A percentile compares a stretch with the other conserved stretches of the same genome.
These are phyloP conservation scores for Eudemis profundana DNA, from an alignment of 2,888 invertebrate species.

Conservation along the genomic window DNA sequence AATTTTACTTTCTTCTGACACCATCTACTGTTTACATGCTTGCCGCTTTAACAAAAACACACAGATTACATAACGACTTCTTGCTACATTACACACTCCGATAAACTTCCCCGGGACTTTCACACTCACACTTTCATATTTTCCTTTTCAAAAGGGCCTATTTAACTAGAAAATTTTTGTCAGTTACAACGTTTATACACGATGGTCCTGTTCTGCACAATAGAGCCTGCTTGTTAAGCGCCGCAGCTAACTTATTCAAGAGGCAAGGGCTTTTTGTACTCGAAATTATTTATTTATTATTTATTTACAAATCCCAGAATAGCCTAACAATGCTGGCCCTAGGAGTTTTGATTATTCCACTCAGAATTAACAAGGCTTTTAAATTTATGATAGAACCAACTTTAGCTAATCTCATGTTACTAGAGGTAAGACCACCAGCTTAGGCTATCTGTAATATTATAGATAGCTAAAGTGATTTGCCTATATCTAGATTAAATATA, in stretches of 20 bases:
- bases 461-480: no score
- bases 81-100: slow-evolving; percentile 1
- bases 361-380: not conserved
- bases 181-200: not conserved
- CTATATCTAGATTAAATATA: no score
- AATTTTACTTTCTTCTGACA: no score
- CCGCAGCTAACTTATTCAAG: slow-evolving; percentile 49
- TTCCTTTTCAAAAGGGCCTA: not conserved
- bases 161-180: not conserved
- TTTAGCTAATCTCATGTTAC: no score
- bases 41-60: not conserved
- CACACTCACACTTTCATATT: not conserved
- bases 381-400: no score
- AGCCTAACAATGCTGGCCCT: slow-evolving; percentile 44
- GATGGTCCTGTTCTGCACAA: slow-evolving; percentile 4
- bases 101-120: not conserved
- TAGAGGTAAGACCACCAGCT: no score
- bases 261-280: slow-evolving; percentile 42
- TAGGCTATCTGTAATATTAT: no score
- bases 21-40: no score
- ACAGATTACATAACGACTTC: not conserved
- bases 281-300: no score
- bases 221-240: slow-evolving; percentile 39
- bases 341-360: slow-evolving; percentile 3
- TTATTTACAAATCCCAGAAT: slow-evolving; percentile 50